phyloP scores from a whole-genome alignment of 2,113 vertebrate genomes.

The Picathartes gymnocephalus region DNA sequence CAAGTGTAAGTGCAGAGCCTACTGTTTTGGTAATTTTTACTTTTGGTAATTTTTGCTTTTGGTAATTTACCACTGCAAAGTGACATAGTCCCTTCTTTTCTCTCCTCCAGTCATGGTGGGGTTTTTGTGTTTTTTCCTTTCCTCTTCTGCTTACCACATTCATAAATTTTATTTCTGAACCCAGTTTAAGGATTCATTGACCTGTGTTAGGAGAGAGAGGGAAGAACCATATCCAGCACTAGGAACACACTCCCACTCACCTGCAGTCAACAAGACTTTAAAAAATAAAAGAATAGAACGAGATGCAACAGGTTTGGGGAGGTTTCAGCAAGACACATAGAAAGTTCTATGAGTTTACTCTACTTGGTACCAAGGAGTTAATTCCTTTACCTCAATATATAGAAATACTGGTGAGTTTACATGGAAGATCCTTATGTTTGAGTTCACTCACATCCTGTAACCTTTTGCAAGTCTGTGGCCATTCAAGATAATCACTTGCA shows the following conservation, averaged over 20 bases:
- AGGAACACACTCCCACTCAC: not conserved
- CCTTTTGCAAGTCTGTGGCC: not conserved
- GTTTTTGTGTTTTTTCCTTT: not conserved
- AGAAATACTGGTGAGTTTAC: not conserved
- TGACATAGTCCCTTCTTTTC: not conserved
- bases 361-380: not conserved
- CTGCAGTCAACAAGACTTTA: not conserved
- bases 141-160: not conserved
- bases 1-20: not conserved
- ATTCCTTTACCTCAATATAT: not conserved
- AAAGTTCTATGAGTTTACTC: not conserved
- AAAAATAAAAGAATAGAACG: not conserved
- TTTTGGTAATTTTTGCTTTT: not conserved
- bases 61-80: not conserved
- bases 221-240: not conserved
- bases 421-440: not conserved
- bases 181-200: not conserved
- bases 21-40: not conserved
- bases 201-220: not conserved
- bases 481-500: not conserved
- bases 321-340: not conserved
- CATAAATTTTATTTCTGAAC: not conserved
- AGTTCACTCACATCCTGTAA: not conserved
- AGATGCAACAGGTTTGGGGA: not conserved
- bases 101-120: too few relatives aligned